Base-by-base conservation (phyloP, 2,888 invertebrate species). In the Tethea ocularis region DNA sequence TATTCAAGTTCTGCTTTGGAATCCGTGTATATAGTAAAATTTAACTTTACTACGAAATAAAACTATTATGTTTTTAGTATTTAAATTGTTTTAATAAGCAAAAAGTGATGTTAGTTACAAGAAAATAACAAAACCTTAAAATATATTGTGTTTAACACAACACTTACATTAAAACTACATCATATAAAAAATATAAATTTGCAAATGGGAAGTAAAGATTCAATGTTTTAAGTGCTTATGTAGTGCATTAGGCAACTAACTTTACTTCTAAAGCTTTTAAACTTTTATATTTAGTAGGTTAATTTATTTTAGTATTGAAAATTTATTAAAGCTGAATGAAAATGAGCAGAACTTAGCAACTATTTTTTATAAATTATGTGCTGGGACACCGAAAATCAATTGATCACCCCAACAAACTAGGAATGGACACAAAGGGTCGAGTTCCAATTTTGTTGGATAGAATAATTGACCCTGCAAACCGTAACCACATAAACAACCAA, bases 301-400 rank as follows among this genome's bases (percentile, higher is more conserved):
- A 46, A 20, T 46, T 46, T 8, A 46, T 8, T n/a, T 41, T 17
- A 17, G 41, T 1, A 26, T 36, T n/a, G 24, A 52, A 57, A 20
- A 57, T n/a, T n/a, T n/a, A 38, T 58, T 57, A 56, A 62, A 55
- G 46, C 56, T 57, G 58, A 20, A 54, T 38, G 54, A 52, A 61
- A 58, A 53, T 51, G 57, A 54, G 57, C 57, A 60, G 17, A 33
- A 20, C 10, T 46, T 20, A 46, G 46, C 20, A 29, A 52, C 33
- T 38, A 60, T 8, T 46, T 5, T 2, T 20, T 46, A 57, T 10
- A 38, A 64, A 79, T 82, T 85, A 90, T 87, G 78, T 89, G 91
- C 93, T 88, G 88, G 86, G 87, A 88, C 88, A 88, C 75, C 93
- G 88, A 83, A 77, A 80, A 87, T 88, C 93, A 88, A 87, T 87